Evolutionary conservation across 2,797 vertebrate species (phyloP), one percentile per base, ranked within the genome.

Genomic region (Gephyroberyx darwinii): DNA sequence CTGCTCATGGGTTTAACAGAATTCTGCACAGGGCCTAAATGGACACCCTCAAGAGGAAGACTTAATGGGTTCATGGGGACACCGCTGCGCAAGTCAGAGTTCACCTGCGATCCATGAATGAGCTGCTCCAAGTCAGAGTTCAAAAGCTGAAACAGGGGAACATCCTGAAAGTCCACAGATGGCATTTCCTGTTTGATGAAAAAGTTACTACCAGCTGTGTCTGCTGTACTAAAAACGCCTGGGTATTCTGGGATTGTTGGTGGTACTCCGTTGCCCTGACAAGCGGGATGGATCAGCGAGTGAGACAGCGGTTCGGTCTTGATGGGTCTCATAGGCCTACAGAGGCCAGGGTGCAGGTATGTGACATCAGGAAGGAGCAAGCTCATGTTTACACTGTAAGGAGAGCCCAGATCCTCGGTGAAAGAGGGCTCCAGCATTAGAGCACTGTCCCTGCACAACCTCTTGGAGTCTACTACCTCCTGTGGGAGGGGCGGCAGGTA

Each of bases 341-440:
- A 96, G 71, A 97, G 92, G 81, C 95, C 95, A 17, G 96, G 96
- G 90, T 95, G 95, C 89, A 98, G 92, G 84, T 97, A 96, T 39
- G 96, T 93, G 74, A 97, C 93, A 51, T 99, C 97, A 0, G 97
- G 96, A 35, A 98, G 94, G 74, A 96, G 96, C 90, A 98, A 93
- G 55, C 96, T 98, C 96, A 98, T 98, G 92, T 97, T 98, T 90
- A 97, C 94, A 78, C 97, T 97, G 92, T 97, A 98, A 35, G 97
- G 96, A 69, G 96, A 88, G 69, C 94, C 82, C 48, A 96, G 94
- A 26, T 94, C 94, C 75, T 97, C 95, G 2, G 92, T 90, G 90
- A 95, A 96, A 76, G 94, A 94, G 71, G 95, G 95, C 86, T 99
- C 96, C 68, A 95, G 93, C 22, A 93, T 93, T 0, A 95, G 93